Base-by-base conservation (phyloP, 2,797 vertebrate genomes). In the Balearica regulorum region DNA sequence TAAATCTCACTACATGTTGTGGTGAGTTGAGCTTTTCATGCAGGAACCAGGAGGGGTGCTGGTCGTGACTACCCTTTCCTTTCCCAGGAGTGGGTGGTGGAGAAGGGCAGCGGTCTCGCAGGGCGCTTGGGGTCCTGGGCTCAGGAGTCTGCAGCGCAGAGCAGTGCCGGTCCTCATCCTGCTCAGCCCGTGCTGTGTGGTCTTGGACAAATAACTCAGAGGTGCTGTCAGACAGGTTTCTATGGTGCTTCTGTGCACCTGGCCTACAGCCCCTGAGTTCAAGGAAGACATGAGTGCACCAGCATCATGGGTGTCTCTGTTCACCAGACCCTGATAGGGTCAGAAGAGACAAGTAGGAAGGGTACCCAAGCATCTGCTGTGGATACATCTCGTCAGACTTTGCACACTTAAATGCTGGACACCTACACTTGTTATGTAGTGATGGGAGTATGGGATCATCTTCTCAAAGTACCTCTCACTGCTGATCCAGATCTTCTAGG, bases 51-150 rank as follows among this genome's bases (percentile, higher is more conserved):
- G 43, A 41, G 11, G 35, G 35, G 31, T 49, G 35, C 16, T 62
- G 71, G 16, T 22, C 57, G 21, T 5, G 26, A 28, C n/a, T 77
- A 29, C 20, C 20, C 28, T 53, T 78, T 58, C 28, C 37, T 65
- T 65, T 72, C 44, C 24, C 29, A 31, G 15, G 35, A 21, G 22
- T 65, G 19, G 25, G 11, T 33, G 24, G 9, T 44, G 12, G 55
- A 25, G 65, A 33, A 66, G 53, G 28, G 16, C n/a, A 46, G 16
- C 2, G 4, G 26, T 31, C 31, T 58, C 0, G 0, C 25, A 24
- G 41, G 62, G 13, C 3, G 0, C 28, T 19, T 1, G 2, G 11
- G 16, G 15, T 69, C 48, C 39, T 68, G 44, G 31, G 43, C 43
- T 66, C 31, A 25, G 39, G 5, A 54, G 5, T 28, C n/a, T 6